Evolutionary conservation across 2,797 vertebrate species (phyloP).

Genomic region (Galaxias olidus): DNA sequence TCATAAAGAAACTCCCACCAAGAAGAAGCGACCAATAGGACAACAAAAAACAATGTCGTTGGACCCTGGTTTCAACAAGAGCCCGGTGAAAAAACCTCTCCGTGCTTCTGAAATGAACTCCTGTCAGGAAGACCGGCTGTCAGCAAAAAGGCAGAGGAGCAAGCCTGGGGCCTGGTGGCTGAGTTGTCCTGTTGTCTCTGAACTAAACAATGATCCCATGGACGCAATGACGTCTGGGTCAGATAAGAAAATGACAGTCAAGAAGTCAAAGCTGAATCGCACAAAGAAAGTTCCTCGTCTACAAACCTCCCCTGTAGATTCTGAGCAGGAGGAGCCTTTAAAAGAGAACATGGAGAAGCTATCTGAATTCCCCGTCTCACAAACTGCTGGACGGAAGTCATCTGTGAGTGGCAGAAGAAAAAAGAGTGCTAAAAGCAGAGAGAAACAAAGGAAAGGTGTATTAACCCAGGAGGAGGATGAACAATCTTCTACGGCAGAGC

Average conservation of each 20-base stretch:
- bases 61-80: constrained; percentile 4
- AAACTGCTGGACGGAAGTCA: not conserved
- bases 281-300: constrained; percentile 11
- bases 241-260: not conserved
- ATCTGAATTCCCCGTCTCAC: not conserved
- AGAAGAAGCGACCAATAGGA: constrained; percentile 17
- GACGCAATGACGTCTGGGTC: constrained; percentile 17
- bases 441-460: not conserved
- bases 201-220: too few species aligned
- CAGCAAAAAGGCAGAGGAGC: constrained; percentile 56
- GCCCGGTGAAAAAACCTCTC: constrained; percentile 10
- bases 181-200: not conserved
- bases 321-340: constrained; percentile 16
- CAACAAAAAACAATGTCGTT: constrained; percentile 14
- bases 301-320: constrained; percentile 16
- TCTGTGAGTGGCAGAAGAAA: constrained; percentile 34
- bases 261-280: constrained; percentile 34
- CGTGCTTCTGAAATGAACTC: constrained; percentile 16
- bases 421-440: constrained; percentile 4
- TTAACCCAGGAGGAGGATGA: not conserved
- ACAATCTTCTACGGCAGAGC: too few species aligned
- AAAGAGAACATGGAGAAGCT: constrained; percentile 22
- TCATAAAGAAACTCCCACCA: constrained; percentile 7
- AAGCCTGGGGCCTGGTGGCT: constrained; percentile 62
- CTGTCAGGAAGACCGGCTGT: constrained; percentile 18